phyloP scores from a whole-genome alignment of 2,797 vertebrate genomes.

The Gymnocypris eckloni region DNA sequence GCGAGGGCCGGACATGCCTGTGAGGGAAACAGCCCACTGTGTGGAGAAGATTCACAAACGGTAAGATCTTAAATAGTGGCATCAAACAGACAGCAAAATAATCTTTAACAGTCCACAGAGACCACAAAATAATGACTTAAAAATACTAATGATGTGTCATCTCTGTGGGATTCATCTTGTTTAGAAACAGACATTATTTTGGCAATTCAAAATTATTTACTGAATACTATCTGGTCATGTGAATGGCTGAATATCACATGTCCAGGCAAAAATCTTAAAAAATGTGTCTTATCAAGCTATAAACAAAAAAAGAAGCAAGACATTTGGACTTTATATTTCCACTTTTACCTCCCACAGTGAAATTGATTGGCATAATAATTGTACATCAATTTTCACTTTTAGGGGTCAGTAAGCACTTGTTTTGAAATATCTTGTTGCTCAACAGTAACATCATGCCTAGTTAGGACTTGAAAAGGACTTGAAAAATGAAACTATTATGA shows the following conservation, averaged over 20 bases:
- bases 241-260: slow-evolving; percentile 17
- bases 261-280: not conserved
- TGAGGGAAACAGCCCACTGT: slow-evolving; percentile 73
- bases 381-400: no score
- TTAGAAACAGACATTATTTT: slow-evolving; percentile 16
- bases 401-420: no score
- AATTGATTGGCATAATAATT: not conserved
- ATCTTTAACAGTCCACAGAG: not conserved
- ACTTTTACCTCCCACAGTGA: not conserved
- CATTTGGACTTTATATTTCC: not conserved
- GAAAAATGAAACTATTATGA: not conserved
- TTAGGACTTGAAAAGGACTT: no score
- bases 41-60: slow-evolving; percentile 81
- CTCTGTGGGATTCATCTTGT: not conserved
- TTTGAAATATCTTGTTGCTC: no score
- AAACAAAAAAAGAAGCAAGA: not conserved
- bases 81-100: not conserved
- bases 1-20: slow-evolving; percentile 85
- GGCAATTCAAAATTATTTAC: slow-evolving; percentile 10
- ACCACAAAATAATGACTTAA: slow-evolving; percentile 1
- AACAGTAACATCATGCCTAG: no score
- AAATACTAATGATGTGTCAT: not conserved
- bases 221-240: slow-evolving; percentile 8
- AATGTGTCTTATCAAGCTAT: not conserved
- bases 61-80: slow-evolving; percentile 66